phyloP scores from a whole-genome alignment of 2,797 vertebrate genomes.

The Danio jaintianensis region DNA sequence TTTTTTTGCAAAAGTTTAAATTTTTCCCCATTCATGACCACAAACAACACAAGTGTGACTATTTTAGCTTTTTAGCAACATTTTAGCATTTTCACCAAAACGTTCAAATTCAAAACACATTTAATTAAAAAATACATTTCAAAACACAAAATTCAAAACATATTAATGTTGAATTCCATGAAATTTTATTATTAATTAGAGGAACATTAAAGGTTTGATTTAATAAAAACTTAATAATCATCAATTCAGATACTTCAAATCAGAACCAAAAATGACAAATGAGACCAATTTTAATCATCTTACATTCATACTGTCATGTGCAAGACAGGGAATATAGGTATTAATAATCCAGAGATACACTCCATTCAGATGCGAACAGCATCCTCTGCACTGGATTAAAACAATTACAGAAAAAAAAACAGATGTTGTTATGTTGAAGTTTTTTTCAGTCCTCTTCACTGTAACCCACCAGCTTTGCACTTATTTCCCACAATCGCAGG shows the following conservation, averaged over 20 bases:
- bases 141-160: no score
- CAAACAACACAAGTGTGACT: no score
- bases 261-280: conserved; percentile 7
- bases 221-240: background rate
- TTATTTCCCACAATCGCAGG: conserved; percentile 79
- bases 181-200: no score
- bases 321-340: background rate
- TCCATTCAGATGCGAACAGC: background rate
- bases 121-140: no score
- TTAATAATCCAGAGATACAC: background rate
- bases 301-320: background rate
- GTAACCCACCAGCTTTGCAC: conserved; percentile 73
- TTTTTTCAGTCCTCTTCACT: conserved; percentile 51
- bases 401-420: background rate
- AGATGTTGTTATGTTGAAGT: conserved; percentile 31
- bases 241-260: background rate
- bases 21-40: no score
- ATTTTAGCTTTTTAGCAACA: no score
- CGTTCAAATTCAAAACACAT: no score
- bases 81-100: no score
- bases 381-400: background rate
- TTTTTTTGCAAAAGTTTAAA: no score
- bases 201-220: background rate
- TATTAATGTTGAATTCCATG: no score
- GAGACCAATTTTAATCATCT: background rate